Conservation (phyloP, 2,113 vertebrate species). For the Nicator chloris region DNA sequence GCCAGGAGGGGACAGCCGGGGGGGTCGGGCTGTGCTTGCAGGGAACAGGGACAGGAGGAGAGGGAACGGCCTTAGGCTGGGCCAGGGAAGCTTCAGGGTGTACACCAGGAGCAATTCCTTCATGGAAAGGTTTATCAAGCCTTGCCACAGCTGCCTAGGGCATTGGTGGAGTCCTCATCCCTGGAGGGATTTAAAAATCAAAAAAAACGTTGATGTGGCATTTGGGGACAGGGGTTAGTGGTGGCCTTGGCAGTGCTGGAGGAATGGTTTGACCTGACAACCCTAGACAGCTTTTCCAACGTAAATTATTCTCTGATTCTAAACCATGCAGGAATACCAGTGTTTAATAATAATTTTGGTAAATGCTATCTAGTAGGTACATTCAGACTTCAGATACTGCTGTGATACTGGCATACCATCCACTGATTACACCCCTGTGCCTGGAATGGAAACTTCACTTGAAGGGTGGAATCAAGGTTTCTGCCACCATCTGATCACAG, state of each 20-base stretch:
- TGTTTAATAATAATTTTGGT: neutral
- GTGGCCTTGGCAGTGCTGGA: neutral
- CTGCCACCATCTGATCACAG: neutral
- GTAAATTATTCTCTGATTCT: neutral
- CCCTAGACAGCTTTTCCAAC: neutral
- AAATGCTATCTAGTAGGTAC: neutral
- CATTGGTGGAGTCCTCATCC: neutral
- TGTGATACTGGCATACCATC: neutral
- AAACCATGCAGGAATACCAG: neutral
- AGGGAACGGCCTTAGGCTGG: neutral
- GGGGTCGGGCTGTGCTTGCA: neutral
- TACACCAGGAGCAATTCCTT: neutral
- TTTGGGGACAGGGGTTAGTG: neutral
- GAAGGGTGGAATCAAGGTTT: neutral
- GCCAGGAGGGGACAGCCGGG: neutral
- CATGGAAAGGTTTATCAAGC: neutral
- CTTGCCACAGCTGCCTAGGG: neutral
- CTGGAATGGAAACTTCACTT: neutral
- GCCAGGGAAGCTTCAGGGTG: fast-evolving
- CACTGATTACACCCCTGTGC: neutral
- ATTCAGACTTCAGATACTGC: neutral
- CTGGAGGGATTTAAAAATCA: neutral
- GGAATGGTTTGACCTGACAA: neutral
- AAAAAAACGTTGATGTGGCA: neutral
- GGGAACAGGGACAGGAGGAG: neutral